Base-by-base conservation (phyloP, 1,140 invertebrate genomes). In the Ephestia elutella region DNA sequence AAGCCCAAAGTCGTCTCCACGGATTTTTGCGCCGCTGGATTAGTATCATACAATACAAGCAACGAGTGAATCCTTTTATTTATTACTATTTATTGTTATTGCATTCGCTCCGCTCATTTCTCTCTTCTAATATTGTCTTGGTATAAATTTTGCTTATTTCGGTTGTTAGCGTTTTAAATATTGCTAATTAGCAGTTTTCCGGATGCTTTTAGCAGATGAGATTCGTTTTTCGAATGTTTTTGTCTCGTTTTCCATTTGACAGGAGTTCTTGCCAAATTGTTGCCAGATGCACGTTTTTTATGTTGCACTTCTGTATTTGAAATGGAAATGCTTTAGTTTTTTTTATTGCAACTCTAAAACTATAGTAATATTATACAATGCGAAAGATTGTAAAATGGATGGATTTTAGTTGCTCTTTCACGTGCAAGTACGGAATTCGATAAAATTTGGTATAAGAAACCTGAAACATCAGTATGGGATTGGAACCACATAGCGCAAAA, bases 21-120 rank as follows among this genome's bases (percentile, higher is more conserved):
- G 15, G 56, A 48, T 44, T 63, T 38, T 56, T 67, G 64, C 66
- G 50, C 61, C 60, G 57, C 66, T 75, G 86, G 84, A 89, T 86
- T 88, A 88, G 79, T 81, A 86, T 88, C 83, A 88, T 88, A 86
- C 86, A 87, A 86, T 86, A 86, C 83, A 86, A 87, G 82, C 81
- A 86, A 75, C 85, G 82, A 78, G 73, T 80, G 86, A 90, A 90
- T 87, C 87, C 89, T 89, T 89, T 90, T 90, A 89, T 90, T 90
- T 90, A 90, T 90, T 84, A 78, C 85, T 86, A 85, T 88, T 89
- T 90, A 90, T 90, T 90, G 85, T 89, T 89, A 89, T 89, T 88
- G 83, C 87, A 89, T 87, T 82, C 73, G 69, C 78, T 82, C 78
- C 66, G 74, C 70, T 81, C 81, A 86, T 86, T 83, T 78, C 82